Evolutionary conservation across 2,113 vertebrate genomes (phyloP).

Genomic region (Cryptomyrus ogoouensis): DNA sequence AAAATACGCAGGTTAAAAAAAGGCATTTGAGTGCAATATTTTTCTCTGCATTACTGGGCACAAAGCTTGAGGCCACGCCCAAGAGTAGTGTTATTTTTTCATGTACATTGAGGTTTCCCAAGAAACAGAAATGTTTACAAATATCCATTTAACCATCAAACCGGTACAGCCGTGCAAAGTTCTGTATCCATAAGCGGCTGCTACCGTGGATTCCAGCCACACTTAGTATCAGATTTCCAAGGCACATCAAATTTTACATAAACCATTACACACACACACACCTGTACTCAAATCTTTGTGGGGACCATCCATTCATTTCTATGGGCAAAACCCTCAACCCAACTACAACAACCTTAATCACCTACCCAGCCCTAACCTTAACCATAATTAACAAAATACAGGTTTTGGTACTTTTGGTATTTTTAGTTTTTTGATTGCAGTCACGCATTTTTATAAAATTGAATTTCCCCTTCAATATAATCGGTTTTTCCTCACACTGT

Average conservation of each 20-base stretch:
- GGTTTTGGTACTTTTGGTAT: too few relatives aligned
- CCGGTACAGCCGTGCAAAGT: background rate
- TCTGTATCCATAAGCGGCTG: background rate
- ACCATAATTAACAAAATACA: too few relatives aligned
- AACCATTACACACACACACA: background rate
- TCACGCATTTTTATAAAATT: too few relatives aligned
- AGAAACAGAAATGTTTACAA: background rate
- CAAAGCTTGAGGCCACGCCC: background rate
- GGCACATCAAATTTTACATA: background rate
- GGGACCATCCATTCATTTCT: too few relatives aligned
- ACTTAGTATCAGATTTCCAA: background rate
- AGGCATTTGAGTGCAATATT: background rate
- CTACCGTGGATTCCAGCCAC: background rate
- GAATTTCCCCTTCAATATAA: too few relatives aligned
- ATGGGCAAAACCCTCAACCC: too few relatives aligned
- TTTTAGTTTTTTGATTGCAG: too few relatives aligned
- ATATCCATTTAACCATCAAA: background rate
- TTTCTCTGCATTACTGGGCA: background rate
- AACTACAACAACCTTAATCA: too few relatives aligned
- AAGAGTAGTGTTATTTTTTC: background rate
- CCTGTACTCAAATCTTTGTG: too few relatives aligned
- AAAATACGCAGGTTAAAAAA: background rate
- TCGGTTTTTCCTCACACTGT: too few relatives aligned
- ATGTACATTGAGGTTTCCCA: background rate
- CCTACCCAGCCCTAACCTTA: too few relatives aligned